These are phyloP conservation scores for Amblyraja radiata DNA, from an alignment of 2,797 vertebrate species.

Conservation along the genomic window DNA sequence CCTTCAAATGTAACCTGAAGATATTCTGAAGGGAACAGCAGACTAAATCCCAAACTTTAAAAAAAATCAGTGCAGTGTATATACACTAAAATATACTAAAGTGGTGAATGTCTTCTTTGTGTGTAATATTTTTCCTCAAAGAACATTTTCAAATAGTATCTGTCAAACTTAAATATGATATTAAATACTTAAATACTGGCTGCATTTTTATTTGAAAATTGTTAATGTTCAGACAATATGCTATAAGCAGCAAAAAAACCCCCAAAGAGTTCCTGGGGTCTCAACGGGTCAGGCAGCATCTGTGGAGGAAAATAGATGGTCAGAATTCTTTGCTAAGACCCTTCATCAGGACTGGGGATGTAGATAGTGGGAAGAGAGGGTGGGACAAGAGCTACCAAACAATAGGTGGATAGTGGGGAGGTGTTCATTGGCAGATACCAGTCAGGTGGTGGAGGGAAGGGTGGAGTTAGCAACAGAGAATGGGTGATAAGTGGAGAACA, in stretches of 20 bases:
- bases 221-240: background rate
- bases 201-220: background rate
- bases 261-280: too few relatives aligned
- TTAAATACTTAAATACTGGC: background rate
- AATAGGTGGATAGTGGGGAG: too few relatives aligned
- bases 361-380: too few relatives aligned
- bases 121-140: background rate
- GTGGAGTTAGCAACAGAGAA: too few relatives aligned
- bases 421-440: too few relatives aligned
- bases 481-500: too few relatives aligned
- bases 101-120: background rate
- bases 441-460: too few relatives aligned
- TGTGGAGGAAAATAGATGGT: too few relatives aligned
- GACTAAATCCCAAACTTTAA: background rate
- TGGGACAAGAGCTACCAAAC: too few relatives aligned
- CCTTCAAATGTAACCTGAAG: background rate
- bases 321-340: too few relatives aligned
- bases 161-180: background rate
- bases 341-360: too few relatives aligned
- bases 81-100: background rate
- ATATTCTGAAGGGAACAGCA: background rate
- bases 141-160: background rate
- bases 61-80: background rate
- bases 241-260: background rate
- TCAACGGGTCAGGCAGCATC: too few relatives aligned